These are phyloP conservation scores for Phrynocephalus forsythii DNA, from an alignment of 2,797 vertebrate genomes.

Conservation along the genomic window DNA sequence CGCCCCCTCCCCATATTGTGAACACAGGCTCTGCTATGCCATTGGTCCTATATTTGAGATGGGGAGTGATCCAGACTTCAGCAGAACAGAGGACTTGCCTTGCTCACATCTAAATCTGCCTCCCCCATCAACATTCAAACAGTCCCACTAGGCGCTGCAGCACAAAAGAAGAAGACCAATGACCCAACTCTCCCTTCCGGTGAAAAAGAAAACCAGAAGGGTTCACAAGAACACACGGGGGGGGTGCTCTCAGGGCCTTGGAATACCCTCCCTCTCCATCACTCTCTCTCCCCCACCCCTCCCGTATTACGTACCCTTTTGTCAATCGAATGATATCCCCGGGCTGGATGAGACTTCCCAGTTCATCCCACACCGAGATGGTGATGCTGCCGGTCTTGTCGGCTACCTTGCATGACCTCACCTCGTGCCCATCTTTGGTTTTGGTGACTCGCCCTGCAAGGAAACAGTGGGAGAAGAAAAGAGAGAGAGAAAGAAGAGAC, in stretches of 20 bases:
- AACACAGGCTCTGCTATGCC: background rate
- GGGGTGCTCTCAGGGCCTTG: too few species aligned
- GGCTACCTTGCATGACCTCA: conserved; percentile 96
- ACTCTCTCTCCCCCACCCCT: background rate
- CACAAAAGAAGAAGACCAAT: background rate
- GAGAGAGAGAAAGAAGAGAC: background rate
- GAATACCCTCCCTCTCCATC: too few species aligned
- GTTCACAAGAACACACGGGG: background rate
- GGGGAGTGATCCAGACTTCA: background rate
- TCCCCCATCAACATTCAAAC: background rate
- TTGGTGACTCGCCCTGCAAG: conserved; percentile 93
- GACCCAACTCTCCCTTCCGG: background rate
- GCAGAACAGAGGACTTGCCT: background rate
- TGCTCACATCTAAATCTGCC: too few species aligned
- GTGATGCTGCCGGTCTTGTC: conserved; percentile 98
- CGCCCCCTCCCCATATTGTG: background rate
- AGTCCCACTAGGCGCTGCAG: background rate
- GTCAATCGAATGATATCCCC: conserved; percentile 98
- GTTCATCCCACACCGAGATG: conserved; percentile 98
- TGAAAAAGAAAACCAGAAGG: background rate
- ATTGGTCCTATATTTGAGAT: background rate
- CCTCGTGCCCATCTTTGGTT: conserved; percentile 98
- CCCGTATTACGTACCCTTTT: conserved; percentile 86
- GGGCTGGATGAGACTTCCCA: conserved; percentile 93
- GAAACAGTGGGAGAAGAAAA: conserved; percentile 28